A percentile compares a stretch with the other conserved stretches of the same genome.
Evolutionary conservation across 2,113 vertebrate species (phyloP).

Genomic region (Phalacrocorax aristotelis): DNA sequence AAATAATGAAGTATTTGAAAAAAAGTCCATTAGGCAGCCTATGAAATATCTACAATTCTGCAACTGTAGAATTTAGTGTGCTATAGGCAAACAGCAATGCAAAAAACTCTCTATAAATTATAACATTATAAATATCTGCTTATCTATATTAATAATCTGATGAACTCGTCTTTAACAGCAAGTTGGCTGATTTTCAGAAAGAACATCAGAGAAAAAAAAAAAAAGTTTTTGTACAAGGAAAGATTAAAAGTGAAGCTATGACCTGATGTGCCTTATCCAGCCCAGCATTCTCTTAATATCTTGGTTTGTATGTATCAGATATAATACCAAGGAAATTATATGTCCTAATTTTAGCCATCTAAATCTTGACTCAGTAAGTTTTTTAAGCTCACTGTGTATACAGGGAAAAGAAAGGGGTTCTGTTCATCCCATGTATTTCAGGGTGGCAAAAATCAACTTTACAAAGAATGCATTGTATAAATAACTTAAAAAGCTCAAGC

Average conservation of each 20-base stretch:
- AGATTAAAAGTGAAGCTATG: background rate
- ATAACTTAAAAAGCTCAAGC: background rate
- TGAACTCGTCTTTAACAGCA: background rate
- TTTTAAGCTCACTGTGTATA: background rate
- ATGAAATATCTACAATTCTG: background rate
- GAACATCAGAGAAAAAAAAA: background rate
- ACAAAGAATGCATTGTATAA: background rate
- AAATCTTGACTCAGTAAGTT: background rate
- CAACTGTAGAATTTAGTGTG: background rate
- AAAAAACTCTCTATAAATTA: background rate
- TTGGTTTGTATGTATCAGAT: background rate
- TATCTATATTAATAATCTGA: background rate
- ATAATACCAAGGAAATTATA: background rate
- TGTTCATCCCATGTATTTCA: background rate
- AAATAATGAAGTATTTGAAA: background rate
- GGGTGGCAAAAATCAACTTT: background rate
- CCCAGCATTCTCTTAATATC: background rate
- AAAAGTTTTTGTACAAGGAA: background rate
- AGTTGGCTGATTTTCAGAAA: background rate
- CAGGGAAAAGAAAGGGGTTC: background rate
- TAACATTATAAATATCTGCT: background rate
- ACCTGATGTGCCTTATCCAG: background rate
- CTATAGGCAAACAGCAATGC: background rate
- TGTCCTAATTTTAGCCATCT: background rate
- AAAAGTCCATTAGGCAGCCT: background rate